These are phyloP conservation scores for Drosophila paranaensis DNA, from an alignment of 2,888 invertebrate species.

Conservation along the genomic window DNA sequence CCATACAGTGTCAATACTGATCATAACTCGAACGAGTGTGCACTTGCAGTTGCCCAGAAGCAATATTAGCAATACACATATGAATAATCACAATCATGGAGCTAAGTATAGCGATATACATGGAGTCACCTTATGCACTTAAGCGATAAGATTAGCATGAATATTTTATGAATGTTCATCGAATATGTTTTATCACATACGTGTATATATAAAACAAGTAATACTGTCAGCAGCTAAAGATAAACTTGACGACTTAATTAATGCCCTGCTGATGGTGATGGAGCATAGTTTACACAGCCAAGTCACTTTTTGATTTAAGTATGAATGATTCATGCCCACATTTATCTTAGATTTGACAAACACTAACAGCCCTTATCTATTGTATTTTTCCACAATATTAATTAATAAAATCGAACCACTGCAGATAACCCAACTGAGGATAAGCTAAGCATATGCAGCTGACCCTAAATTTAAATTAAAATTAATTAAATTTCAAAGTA, in stretches of 20 bases:
- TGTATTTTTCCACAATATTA: slow-evolving; percentile 41
- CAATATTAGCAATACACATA: slow-evolving; percentile 29
- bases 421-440: slow-evolving; percentile 15
- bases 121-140: slow-evolving; percentile 51
- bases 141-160: slow-evolving; percentile 56
- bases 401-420: slow-evolving; percentile 34
- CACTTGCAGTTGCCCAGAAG: slow-evolving; percentile 57
- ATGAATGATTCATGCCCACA: slow-evolving; percentile 34
- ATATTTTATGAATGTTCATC: slow-evolving; percentile 46
- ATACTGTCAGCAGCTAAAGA: slow-evolving; percentile 21
- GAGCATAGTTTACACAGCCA: slow-evolving; percentile 3
- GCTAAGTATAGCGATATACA: slow-evolving; percentile 22
- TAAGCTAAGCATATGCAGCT: slow-evolving; percentile 12
- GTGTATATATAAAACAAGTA: slow-evolving; percentile 17
- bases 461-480: slow-evolving; percentile 40
- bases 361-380: slow-evolving; percentile 30
- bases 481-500: slow-evolving; percentile 50
- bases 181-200: slow-evolving; percentile 9
- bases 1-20: not conserved
- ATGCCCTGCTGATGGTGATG: not conserved
- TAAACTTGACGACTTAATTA: slow-evolving; percentile 35
- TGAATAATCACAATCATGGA: slow-evolving; percentile 27
- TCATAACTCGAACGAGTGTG: slow-evolving; percentile 20
- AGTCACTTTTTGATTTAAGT: slow-evolving; percentile 19
- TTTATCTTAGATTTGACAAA: slow-evolving; percentile 24